Evolutionary conservation across 2,888 invertebrate species (phyloP).

Genomic region (Coenonympha glycerion): DNA sequence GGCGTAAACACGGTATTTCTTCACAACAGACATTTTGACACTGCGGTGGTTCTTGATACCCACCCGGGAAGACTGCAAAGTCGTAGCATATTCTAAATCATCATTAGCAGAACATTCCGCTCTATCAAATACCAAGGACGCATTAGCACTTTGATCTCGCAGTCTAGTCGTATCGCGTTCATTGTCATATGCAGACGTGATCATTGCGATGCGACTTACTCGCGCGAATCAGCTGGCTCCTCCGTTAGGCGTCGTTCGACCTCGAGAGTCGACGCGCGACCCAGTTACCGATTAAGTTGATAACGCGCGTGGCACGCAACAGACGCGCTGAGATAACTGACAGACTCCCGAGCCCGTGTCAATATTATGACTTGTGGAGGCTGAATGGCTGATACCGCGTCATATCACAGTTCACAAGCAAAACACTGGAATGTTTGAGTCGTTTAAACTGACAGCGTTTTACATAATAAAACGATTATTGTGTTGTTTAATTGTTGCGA

Average conservation of each 20-base stretch:
- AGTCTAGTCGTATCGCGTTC: background rate
- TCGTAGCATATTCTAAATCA: no score
- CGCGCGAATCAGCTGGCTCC: background rate
- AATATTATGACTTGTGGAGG: background rate
- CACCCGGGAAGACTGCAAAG: no score
- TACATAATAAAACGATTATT: constrained; percentile 5
- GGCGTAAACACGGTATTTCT: no score
- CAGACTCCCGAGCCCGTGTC: background rate
- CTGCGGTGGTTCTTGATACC: no score
- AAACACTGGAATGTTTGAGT: background rate
- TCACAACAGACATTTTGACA: no score
- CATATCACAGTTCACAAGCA: background rate
- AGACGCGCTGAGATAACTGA: background rate
- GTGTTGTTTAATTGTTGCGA: background rate
- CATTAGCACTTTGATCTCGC: no score
- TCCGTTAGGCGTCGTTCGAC: background rate
- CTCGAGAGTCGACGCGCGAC: background rate
- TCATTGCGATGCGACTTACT: background rate
- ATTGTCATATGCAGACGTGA: background rate
- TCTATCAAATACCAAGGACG: no score
- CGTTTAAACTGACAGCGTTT: background rate
- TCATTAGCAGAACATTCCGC: no score
- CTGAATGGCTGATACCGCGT: background rate
- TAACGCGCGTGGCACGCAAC: constrained; percentile 1
- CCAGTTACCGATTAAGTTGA: constrained; percentile 8